Evolutionary conservation across 2,113 vertebrate species (phyloP).

Genomic region (Prionailurus viverrinus): DNA sequence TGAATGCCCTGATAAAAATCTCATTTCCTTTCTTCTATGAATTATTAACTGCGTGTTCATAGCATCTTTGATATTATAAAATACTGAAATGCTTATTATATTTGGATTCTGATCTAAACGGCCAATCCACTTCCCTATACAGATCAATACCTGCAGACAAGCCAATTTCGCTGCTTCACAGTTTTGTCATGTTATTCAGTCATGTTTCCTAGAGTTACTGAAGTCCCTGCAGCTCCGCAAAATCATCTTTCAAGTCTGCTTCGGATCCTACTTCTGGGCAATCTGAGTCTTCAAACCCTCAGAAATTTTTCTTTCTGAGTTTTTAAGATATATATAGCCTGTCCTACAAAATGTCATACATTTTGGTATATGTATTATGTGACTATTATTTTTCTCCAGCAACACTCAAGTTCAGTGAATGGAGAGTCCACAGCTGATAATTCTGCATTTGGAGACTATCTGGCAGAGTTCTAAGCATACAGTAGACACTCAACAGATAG

Average conservation of each 20-base stretch:
- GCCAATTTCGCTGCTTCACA: neutral
- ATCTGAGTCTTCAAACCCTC: neutral
- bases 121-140: neutral
- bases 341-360: neutral
- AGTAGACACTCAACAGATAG: neutral
- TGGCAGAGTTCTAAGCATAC: neutral
- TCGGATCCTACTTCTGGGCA: neutral
- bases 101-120: conserved; percentile 1
- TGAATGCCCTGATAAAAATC: conserved; percentile 34
- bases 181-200: neutral
- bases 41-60: neutral
- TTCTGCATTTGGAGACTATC: neutral
- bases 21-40: conserved; percentile 24
- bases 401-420: neutral
- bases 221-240: neutral
- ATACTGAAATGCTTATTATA: neutral
- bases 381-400: neutral
- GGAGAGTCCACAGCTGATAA: neutral
- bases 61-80: neutral
- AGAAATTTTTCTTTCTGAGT: neutral
- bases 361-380: neutral
- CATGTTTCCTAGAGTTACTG: neutral
- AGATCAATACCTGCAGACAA: neutral
- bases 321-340: neutral
- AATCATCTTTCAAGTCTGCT: neutral